A percentile compares a stretch with the other conserved stretches of the same genome.
phyloP scores from a whole-genome alignment of 92 coral and sea anemone species.

The Plumapathes pennacea region DNA sequence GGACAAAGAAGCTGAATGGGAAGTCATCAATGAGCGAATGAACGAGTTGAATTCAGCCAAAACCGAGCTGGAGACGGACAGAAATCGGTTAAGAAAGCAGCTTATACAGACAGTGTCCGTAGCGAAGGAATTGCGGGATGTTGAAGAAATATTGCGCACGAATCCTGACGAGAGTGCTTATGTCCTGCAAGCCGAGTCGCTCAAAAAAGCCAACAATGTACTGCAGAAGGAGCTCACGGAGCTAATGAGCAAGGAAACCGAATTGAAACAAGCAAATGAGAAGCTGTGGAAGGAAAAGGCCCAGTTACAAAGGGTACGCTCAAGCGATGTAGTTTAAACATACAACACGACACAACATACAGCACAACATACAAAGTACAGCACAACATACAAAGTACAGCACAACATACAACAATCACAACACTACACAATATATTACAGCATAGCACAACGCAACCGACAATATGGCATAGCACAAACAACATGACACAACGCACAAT shows the following conservation, averaged over 20 bases:
- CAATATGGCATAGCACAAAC: no score
- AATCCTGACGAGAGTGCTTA: conserved; percentile 94
- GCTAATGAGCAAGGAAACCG: conserved; percentile 57
- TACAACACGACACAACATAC: no score
- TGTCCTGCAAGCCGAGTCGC: conserved; percentile 79
- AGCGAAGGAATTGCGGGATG: conserved; percentile 75
- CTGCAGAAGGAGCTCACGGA: conserved; percentile 86
- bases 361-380: no score
- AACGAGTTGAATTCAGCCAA: conserved; percentile 71
- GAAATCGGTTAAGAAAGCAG: conserved; percentile 61
- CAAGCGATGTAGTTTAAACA: background rate
- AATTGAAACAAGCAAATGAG: conserved; percentile 79
- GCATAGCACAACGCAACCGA: no score
- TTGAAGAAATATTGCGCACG: conserved; percentile 59
- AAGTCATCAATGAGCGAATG: conserved; percentile 76
- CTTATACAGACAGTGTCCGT: conserved; percentile 87
- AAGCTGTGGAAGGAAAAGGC: conserved; percentile 91
- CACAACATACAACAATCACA: no score
- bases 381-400: no score
- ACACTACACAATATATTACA: no score
- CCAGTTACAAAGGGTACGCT: conserved; percentile 66
- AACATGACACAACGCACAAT: no score
- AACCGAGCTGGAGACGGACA: conserved; percentile 58
- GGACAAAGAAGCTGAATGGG: conserved; percentile 87
- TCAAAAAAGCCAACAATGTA: conserved; percentile 91